These are phyloP conservation scores for Staurois parvus DNA, from an alignment of 2,797 vertebrate genomes.

Conservation along the genomic window DNA sequence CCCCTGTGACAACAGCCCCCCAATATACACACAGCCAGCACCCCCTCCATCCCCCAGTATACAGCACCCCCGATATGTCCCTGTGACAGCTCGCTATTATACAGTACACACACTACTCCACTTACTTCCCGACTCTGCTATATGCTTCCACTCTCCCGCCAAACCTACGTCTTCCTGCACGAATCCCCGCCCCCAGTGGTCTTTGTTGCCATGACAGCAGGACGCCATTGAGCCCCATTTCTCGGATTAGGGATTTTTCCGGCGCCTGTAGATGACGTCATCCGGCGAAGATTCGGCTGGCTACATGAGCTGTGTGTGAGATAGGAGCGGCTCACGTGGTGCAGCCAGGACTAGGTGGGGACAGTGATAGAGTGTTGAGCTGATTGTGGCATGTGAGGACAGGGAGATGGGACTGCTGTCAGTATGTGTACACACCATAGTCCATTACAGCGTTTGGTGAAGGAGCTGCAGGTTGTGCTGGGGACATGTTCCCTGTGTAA, in stretches of 20 bases:
- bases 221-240: background rate
- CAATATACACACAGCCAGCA: too few relatives aligned
- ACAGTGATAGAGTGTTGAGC: background rate
- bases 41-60: too few relatives aligned
- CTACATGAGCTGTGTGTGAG: background rate
- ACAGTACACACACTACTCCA: background rate
- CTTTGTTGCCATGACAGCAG: constrained; percentile 5
- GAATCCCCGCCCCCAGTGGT: background rate
- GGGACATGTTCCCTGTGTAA: too few relatives aligned
- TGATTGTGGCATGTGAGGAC: background rate
- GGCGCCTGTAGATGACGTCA: background rate
- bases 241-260: background rate
- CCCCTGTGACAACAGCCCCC: too few relatives aligned
- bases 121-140: constrained; percentile 39
- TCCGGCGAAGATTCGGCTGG: background rate
- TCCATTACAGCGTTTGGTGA: background rate
- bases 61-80: too few relatives aligned
- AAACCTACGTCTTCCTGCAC: constrained; percentile 37
- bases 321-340: background rate
- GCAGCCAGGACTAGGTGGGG: background rate
- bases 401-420: background rate
- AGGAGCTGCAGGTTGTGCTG: too few relatives aligned
- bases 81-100: too few relatives aligned
- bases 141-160: constrained; percentile 48
- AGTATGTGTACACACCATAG: background rate